These are phyloP conservation scores for Urocitellus parryii DNA, from an alignment of 2,113 vertebrate genomes.

Conservation along the genomic window DNA sequence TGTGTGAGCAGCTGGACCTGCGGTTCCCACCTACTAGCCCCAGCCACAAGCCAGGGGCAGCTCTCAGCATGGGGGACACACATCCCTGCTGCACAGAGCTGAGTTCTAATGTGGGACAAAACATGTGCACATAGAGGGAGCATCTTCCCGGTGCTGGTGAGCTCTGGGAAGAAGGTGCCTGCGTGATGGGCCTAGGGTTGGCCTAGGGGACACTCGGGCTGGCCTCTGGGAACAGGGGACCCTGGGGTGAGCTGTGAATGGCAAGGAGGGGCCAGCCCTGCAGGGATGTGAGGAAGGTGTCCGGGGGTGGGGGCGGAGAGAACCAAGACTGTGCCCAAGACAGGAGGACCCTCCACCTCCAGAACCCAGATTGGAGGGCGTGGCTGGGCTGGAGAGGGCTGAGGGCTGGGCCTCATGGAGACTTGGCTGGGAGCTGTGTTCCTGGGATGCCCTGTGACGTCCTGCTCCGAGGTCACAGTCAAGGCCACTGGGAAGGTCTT, in stretches of 20 bases:
- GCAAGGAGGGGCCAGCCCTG: neutral
- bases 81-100: neutral
- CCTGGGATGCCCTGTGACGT: too few species aligned
- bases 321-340: too few species aligned
- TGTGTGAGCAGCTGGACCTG: neutral
- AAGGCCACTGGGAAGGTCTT: neutral
- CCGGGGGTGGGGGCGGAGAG: neutral
- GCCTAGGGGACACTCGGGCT: fast-evolving
- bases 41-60: neutral
- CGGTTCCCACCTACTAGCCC: neutral
- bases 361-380: too few species aligned
- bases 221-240: fast-evolving
- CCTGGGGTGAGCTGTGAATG: neutral
- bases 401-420: too few species aligned
- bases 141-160: fast-evolving
- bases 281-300: fast-evolving
- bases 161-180: neutral
- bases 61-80: fast-evolving
- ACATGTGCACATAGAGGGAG: neutral
- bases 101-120: too few species aligned
- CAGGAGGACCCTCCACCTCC: neutral
- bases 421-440: too few species aligned
- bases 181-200: fast-evolving
- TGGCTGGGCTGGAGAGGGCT: too few species aligned
- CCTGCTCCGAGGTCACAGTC: neutral